Conservation (phyloP, 2,888 invertebrate genomes). For the Brenthis daphne region DNA sequence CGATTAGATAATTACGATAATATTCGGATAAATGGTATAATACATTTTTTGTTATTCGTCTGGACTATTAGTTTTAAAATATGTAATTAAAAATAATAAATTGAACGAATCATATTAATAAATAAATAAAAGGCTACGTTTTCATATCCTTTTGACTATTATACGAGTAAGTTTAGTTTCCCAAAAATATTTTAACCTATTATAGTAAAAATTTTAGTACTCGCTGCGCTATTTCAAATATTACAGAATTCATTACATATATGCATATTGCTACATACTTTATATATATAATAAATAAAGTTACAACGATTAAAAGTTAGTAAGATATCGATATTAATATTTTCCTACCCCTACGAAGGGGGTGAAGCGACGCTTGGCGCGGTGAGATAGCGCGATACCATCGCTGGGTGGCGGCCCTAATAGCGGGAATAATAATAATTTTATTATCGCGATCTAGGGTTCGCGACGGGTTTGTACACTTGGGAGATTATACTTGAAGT, state of each 20-base stretch:
- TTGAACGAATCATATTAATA: too few species aligned
- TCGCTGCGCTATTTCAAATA: too few species aligned
- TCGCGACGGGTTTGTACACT: conserved; percentile 49
- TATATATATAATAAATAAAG: not conserved
- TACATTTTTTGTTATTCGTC: not conserved
- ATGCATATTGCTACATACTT: not conserved
- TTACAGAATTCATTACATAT: too few species aligned
- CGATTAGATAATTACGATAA: conserved; percentile 22
- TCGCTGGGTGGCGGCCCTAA: conserved; percentile 77
- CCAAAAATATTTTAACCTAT: too few species aligned
- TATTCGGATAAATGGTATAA: not conserved
- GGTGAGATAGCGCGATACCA: conserved; percentile 77
- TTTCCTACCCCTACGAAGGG: conserved; percentile 62
- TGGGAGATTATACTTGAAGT: conserved; percentile 25
- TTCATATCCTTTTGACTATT: too few species aligned
- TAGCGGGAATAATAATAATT: conserved; percentile 80
- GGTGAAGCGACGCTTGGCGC: conserved; percentile 79
- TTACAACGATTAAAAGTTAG: conserved; percentile 7
- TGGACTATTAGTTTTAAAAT: not conserved
- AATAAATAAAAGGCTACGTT: too few species aligned
- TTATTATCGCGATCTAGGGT: conserved; percentile 76
- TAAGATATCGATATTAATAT: conserved; percentile 47
- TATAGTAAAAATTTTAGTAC: too few species aligned
- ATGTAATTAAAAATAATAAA: not conserved
- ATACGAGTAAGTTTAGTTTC: too few species aligned